Conservation (phyloP, 2,797 vertebrate species). For the Gymnocypris eckloni region DNA sequence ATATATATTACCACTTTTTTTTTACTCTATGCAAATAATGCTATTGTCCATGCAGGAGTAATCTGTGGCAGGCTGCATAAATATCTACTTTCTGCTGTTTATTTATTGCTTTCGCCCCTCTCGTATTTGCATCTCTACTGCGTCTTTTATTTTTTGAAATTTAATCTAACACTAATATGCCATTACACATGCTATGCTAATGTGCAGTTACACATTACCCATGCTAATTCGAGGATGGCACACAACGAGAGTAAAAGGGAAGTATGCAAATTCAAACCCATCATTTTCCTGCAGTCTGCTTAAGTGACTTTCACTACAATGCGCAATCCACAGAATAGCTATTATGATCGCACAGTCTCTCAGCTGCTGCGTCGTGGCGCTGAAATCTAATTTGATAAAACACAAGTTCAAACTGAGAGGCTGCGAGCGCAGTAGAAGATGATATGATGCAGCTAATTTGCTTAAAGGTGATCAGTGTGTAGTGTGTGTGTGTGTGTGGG, state of each 20-base stretch:
- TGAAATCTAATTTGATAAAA: constrained; percentile 83
- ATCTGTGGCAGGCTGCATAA: constrained; percentile 26
- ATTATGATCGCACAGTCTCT: constrained; percentile 82
- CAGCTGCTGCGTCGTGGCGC: constrained; percentile 77
- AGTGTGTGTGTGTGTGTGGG: background rate
- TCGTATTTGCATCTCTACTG: constrained; percentile 33
- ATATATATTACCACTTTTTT: background rate
- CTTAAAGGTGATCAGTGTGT: constrained; percentile 66
- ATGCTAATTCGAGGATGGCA: constrained; percentile 40
- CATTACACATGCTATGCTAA: constrained; percentile 55
- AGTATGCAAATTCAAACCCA: constrained; percentile 72
- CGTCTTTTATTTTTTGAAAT: constrained; percentile 3
- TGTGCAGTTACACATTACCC: constrained; percentile 44
- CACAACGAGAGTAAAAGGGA: constrained; percentile 62
- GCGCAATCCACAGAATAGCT: constrained; percentile 79
- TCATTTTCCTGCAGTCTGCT: constrained; percentile 72
- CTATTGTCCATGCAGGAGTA: constrained; percentile 5
- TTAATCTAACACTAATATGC: constrained; percentile 47
- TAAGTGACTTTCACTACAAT: constrained; percentile 78
- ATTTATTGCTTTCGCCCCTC: constrained; percentile 40
- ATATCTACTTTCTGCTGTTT: constrained; percentile 42
- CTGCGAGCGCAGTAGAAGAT: constrained; percentile 78
- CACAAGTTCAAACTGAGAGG: constrained; percentile 78
- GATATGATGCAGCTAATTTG: constrained; percentile 72
- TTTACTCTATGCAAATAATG: background rate